Percentiles rank a stretch among this genome's conserved stretches.
phyloP scores from a whole-genome alignment of 2,113 vertebrate genomes.

The Hemiprocne comata region DNA sequence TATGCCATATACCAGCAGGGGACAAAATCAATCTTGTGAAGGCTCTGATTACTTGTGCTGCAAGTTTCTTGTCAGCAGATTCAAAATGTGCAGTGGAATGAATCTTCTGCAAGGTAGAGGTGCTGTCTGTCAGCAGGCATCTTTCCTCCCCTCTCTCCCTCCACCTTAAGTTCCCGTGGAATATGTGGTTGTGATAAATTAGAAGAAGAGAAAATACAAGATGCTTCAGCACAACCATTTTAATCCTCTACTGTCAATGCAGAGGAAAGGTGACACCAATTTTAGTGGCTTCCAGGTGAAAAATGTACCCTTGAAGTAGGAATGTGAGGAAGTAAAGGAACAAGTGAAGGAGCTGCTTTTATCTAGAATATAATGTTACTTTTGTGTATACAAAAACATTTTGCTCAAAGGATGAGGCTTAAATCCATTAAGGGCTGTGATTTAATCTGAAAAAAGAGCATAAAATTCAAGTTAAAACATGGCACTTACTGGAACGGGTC shows the following conservation, averaged over 20 bases:
- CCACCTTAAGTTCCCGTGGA: constrained; percentile 69
- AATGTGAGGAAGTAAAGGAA: constrained; percentile 46
- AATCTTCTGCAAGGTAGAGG: constrained; percentile 79
- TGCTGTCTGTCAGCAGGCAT: constrained; percentile 74
- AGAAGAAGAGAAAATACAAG: constrained; percentile 63
- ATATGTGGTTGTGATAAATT: constrained; percentile 78
- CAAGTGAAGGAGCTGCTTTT: constrained; percentile 44
- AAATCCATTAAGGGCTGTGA: background rate
- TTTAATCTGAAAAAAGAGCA: background rate
- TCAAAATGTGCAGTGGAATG: constrained; percentile 80
- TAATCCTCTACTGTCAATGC: constrained; percentile 71
- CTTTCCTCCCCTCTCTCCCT: constrained; percentile 57
- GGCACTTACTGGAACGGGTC: background rate
- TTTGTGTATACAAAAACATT: background rate
- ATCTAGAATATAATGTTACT: constrained; percentile 14
- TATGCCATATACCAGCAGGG: constrained; percentile 75
- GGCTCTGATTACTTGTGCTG: constrained; percentile 80
- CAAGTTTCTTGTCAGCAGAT: constrained; percentile 84
- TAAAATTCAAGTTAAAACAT: background rate
- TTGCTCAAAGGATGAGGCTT: background rate
- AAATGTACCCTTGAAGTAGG: constrained; percentile 57
- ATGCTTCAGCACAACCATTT: constrained; percentile 72
- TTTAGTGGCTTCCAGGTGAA: constrained; percentile 53
- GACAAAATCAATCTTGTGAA: constrained; percentile 81
- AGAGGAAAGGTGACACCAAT: constrained; percentile 66